Evolutionary conservation across 1,140 invertebrate species (phyloP).

Genomic region (Colletes gigas): DNA sequence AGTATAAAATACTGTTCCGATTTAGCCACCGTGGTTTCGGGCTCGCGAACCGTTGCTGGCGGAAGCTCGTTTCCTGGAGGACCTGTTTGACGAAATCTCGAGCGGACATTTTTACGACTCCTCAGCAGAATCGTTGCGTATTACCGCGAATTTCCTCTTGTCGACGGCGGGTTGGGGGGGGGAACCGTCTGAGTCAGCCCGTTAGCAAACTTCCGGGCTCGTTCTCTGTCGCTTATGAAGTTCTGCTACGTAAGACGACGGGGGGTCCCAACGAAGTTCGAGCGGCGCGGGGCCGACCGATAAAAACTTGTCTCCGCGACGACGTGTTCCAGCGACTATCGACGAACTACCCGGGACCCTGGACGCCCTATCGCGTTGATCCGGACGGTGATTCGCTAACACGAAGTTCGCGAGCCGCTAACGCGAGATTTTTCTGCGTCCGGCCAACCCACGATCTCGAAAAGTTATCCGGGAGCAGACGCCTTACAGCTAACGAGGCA

Average conservation of each 20-base stretch:
- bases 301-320: conserved; percentile 28
- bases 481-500: no score
- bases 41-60: neutral
- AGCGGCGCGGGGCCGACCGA: conserved; percentile 18
- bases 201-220: conserved; percentile 51
- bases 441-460: no score
- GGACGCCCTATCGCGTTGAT: neutral
- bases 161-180: neutral
- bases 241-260: conserved; percentile 36
- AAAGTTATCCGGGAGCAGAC: no score
- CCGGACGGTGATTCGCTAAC: neutral
- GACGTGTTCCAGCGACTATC: conserved; percentile 6
- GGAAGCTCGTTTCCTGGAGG: neutral
- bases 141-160: conserved; percentile 31
- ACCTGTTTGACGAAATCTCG: neutral
- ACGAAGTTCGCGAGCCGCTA: neutral
- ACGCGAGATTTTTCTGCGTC: neutral
- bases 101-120: conserved; percentile 24
- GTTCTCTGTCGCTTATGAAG: conserved; percentile 44
- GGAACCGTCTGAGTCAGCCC: conserved; percentile 37
- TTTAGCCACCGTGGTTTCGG: no score
- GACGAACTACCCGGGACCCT: conserved; percentile 3
- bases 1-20: no score
- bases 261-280: neutral
- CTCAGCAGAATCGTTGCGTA: conserved; percentile 43